phyloP scores from a whole-genome alignment of 2,113 vertebrate species.

The Struthio camelus region DNA sequence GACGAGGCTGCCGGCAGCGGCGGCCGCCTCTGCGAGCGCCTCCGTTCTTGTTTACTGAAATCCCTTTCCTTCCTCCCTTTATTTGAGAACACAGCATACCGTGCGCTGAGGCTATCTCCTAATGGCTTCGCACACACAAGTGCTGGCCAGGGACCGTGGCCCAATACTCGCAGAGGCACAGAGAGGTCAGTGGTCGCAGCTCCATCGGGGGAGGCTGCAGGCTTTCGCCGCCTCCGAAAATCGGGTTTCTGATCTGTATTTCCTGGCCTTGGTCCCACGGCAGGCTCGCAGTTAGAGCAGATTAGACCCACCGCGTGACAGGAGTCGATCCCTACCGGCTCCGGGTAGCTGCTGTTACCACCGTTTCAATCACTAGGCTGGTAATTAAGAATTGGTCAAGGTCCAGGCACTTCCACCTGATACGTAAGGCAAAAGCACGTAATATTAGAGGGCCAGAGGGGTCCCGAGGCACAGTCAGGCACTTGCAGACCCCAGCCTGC shows the following conservation, averaged over 20 bases:
- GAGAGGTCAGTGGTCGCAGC: background rate
- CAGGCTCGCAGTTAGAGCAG: background rate
- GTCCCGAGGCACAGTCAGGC: background rate
- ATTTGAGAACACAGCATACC: background rate
- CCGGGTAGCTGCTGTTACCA: background rate
- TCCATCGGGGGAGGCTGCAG: background rate
- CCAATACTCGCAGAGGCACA: accelerated
- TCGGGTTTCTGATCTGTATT: background rate
- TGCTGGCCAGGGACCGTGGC: accelerated
- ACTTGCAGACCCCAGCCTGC: no score
- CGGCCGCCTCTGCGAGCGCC: background rate
- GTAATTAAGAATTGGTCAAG: slow-evolving; percentile 41
- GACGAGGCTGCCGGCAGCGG: slow-evolving; percentile 25
- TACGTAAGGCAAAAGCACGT: background rate
- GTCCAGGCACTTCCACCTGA: slow-evolving; percentile 11
- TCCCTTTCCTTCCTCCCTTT: slow-evolving; percentile 49
- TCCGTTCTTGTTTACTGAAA: slow-evolving; percentile 10
- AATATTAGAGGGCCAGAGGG: background rate
- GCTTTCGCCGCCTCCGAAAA: background rate
- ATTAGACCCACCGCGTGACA: background rate
- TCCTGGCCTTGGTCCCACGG: background rate
- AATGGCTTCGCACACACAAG: background rate
- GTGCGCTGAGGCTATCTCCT: background rate
- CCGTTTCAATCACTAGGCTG: background rate
- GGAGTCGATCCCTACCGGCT: slow-evolving; percentile 23